Percentiles rank a stretch among this genome's conserved stretches.
These are phyloP conservation scores for Microctenopoma lineatum DNA, from an alignment of 2,797 vertebrate species.

Conservation along the genomic window DNA sequence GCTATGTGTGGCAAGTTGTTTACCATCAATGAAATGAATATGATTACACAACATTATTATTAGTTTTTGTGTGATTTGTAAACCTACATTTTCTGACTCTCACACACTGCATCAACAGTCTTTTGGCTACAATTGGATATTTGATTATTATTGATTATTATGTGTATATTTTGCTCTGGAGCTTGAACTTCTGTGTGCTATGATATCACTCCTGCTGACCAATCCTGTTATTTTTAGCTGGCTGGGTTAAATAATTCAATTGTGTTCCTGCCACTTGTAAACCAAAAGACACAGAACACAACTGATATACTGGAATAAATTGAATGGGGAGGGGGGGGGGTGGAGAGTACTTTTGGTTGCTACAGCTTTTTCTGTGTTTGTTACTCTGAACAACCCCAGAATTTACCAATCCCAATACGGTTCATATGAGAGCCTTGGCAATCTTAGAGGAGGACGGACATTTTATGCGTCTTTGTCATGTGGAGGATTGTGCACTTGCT, in stretches of 20 bases:
- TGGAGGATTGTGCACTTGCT: slow-evolving; percentile 80
- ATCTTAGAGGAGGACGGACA: slow-evolving; percentile 66
- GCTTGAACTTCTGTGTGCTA: slow-evolving; percentile 28
- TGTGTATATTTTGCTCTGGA: slow-evolving; percentile 36
- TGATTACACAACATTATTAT: slow-evolving; percentile 17
- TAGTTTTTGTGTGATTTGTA: slow-evolving; percentile 34
- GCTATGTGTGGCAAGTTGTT: slow-evolving; percentile 29
- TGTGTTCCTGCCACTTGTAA: slow-evolving; percentile 51
- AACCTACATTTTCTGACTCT: slow-evolving; percentile 25
- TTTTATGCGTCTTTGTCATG: slow-evolving; percentile 77
- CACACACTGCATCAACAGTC: slow-evolving; percentile 32
- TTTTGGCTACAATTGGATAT: slow-evolving; percentile 42
- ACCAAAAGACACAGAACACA: slow-evolving; percentile 39
- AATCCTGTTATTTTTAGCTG: slow-evolving; percentile 69
- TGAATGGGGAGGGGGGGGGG: slow-evolving; percentile 9
- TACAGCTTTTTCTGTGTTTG: slow-evolving; percentile 16
- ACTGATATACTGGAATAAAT: slow-evolving; percentile 42
- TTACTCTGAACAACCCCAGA: slow-evolving; percentile 23
- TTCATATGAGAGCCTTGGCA: slow-evolving; percentile 79
- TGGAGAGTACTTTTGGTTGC: slow-evolving; percentile 21
- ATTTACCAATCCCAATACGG: slow-evolving; percentile 5
- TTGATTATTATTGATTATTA: slow-evolving; percentile 27
- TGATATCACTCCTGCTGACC: slow-evolving; percentile 52
- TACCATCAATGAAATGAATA: slow-evolving; percentile 38
- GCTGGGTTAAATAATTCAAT: slow-evolving; percentile 61